These are phyloP conservation scores for Drosophila ironensis DNA, from an alignment of 1,140 invertebrate species.

Conservation along the genomic window DNA sequence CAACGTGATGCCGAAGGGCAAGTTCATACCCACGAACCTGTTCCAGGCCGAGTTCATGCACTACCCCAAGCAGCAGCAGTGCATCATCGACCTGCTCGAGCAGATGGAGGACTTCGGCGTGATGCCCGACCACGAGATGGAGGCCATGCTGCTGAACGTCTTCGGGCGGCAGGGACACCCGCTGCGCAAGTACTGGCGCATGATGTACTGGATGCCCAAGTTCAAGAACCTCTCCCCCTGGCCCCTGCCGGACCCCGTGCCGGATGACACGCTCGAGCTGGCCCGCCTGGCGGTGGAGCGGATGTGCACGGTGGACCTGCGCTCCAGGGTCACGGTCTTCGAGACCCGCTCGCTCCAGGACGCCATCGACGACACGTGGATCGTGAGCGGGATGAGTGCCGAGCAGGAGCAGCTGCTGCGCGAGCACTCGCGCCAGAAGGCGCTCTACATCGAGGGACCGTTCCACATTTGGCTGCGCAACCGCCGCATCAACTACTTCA, in stretches of 20 bases:
- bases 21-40: conserved; percentile 90
- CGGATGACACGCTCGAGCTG: conserved; percentile 89
- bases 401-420: conserved; percentile 89
- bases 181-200: conserved; percentile 92
- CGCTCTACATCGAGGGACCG: conserved; percentile 94
- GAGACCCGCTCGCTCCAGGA: conserved; percentile 88
- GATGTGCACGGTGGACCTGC: conserved; percentile 93
- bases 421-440: conserved; percentile 86
- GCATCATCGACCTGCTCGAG: conserved; percentile 90
- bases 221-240: conserved; percentile 96
- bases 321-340: conserved; percentile 87
- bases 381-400: conserved; percentile 93
- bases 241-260: conserved; percentile 89
- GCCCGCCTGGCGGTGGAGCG: conserved; percentile 92
- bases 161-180: conserved; percentile 92
- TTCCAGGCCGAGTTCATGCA: conserved; percentile 94
- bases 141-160: conserved; percentile 89
- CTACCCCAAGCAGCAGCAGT: conserved; percentile 97
- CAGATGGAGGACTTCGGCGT: conserved; percentile 85
- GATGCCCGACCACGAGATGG: conserved; percentile 94
- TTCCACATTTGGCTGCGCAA: conserved; percentile 91
- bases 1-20: conserved; percentile 95
- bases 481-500: conserved; percentile 91
- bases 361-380: conserved; percentile 95
- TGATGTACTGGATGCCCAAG: conserved; percentile 99